Percentiles rank a stretch among this genome's conserved stretches.
These are phyloP conservation scores for Esox niger DNA, from an alignment of 2,113 vertebrate species.

Conservation along the genomic window DNA sequence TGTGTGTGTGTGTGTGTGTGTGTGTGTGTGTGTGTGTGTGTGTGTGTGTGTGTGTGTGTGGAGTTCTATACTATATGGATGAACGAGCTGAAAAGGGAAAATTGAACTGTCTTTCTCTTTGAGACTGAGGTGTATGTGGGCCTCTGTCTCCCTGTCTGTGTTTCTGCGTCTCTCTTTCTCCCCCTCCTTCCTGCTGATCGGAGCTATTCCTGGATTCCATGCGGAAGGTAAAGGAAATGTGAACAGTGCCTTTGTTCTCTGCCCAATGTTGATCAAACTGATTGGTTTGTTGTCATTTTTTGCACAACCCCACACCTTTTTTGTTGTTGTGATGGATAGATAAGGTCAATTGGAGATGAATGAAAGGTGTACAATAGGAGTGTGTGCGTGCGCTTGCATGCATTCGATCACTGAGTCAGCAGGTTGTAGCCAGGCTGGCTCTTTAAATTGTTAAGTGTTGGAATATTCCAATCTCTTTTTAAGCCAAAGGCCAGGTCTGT, in stretches of 20 bases:
- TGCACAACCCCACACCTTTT: too few relatives aligned
- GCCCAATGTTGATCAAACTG: slow-evolving; percentile 7
- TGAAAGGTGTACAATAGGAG: not conserved
- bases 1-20: too few relatives aligned
- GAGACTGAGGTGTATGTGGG: not conserved
- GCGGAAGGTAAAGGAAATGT: slow-evolving; percentile 9
- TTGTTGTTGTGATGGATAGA: not conserved
- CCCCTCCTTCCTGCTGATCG: not conserved
- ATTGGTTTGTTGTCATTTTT: not conserved
- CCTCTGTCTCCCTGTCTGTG: not conserved
- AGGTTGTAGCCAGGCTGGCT: not conserved
- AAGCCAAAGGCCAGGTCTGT: not conserved
- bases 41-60: too few relatives aligned
- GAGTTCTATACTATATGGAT: too few relatives aligned
- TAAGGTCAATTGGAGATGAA: not conserved
- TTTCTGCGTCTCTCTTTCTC: not conserved
- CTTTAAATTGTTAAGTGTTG: not conserved
- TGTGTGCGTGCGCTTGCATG: not conserved
- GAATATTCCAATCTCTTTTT: not conserved
- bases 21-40: too few relatives aligned
- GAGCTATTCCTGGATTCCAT: slow-evolving; percentile 12
- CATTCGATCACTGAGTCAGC: not conserved
- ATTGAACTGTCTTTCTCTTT: not conserved
- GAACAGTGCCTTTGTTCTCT: slow-evolving; percentile 4
- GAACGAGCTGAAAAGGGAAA: slow-evolving; percentile 42